phyloP scores from a whole-genome alignment of 2,113 vertebrate genomes.

The Vanacampus margaritifer region DNA sequence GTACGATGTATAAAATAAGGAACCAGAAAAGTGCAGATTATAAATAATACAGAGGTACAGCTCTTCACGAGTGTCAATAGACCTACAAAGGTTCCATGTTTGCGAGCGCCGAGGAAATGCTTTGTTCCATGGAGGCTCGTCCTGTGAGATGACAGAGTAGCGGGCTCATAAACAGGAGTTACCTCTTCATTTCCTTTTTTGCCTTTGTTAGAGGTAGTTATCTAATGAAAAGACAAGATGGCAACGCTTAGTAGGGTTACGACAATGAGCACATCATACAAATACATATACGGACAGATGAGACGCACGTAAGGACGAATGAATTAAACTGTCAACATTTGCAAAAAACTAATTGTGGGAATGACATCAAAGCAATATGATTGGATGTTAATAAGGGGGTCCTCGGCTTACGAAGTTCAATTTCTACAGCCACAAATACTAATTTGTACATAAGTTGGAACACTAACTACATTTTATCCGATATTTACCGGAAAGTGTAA shows the following conservation, averaged over 20 bases:
- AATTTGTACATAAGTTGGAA: too few relatives aligned
- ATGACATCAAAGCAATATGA: too few relatives aligned
- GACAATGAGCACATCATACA: slow-evolving; percentile 3
- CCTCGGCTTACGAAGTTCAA: too few relatives aligned
- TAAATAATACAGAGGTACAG: slow-evolving; percentile 14
- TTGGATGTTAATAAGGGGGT: too few relatives aligned
- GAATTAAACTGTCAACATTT: background rate
- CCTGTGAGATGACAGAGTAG: slow-evolving; percentile 48
- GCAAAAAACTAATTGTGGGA: too few relatives aligned
- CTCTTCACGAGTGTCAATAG: slow-evolving; percentile 26
- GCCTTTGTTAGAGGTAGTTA: slow-evolving; percentile 64
- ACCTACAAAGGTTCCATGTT: slow-evolving; percentile 63
- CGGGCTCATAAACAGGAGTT: slow-evolving; percentile 55
- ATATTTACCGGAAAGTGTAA: too few relatives aligned
- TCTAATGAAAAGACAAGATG: slow-evolving; percentile 68
- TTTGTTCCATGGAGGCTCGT: slow-evolving; percentile 66
- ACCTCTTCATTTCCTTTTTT: slow-evolving; percentile 59
- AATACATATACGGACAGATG: background rate
- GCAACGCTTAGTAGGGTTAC: slow-evolving; percentile 50
- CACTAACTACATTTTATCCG: too few relatives aligned
- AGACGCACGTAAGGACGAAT: background rate
- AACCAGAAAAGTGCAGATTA: slow-evolving; percentile 6
- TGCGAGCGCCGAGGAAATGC: slow-evolving; percentile 58
- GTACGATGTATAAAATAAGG: background rate
- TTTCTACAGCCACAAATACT: too few relatives aligned